Percentiles rank a stretch among this genome's conserved stretches.
Evolutionary conservation across 1,140 invertebrate genomes (phyloP).

Genomic region (Bombus soroeensis): DNA sequence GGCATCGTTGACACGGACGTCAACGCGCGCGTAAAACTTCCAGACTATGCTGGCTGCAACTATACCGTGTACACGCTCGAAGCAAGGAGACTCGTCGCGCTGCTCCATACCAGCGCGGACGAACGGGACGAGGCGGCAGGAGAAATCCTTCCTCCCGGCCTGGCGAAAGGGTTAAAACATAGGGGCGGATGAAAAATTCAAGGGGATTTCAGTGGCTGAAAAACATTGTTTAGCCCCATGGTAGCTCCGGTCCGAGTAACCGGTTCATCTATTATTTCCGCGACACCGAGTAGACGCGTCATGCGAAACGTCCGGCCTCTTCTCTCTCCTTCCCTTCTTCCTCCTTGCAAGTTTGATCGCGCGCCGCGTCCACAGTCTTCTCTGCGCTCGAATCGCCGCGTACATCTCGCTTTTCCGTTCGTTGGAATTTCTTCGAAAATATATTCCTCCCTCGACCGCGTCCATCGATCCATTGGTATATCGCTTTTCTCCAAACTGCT

Average conservation of each 20-base stretch:
- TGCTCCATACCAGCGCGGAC: not conserved
- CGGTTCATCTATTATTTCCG: constrained; percentile 75
- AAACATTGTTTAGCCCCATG: constrained; percentile 78
- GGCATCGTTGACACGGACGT: too few species aligned
- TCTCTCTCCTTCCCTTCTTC: constrained; percentile 14
- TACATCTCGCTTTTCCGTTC: constrained; percentile 2
- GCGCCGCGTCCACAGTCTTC: constrained; percentile 37
- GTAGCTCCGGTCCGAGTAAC: constrained; percentile 64
- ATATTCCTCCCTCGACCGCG: too few species aligned
- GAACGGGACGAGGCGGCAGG: constrained; percentile 22
- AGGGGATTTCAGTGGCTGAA: constrained; percentile 76
- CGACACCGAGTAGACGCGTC: constrained; percentile 69
- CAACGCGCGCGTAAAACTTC: too few species aligned
- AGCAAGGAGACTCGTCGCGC: constrained; percentile 50
- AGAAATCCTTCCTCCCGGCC: constrained; percentile 56
- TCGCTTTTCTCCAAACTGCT: too few species aligned
- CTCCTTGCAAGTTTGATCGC: constrained; percentile 39
- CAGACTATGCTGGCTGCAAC: too few species aligned
- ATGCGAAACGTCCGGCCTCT: constrained; percentile 60
- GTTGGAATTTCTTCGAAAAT: too few species aligned
- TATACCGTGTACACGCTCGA: not conserved
- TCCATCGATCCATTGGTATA: too few species aligned
- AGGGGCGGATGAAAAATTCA: constrained; percentile 76
- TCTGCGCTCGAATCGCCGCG: constrained; percentile 37
- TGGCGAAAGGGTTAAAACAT: constrained; percentile 79